Conservation (phyloP, 2,888 invertebrate species). For the Ectemnius cavifrons region DNA sequence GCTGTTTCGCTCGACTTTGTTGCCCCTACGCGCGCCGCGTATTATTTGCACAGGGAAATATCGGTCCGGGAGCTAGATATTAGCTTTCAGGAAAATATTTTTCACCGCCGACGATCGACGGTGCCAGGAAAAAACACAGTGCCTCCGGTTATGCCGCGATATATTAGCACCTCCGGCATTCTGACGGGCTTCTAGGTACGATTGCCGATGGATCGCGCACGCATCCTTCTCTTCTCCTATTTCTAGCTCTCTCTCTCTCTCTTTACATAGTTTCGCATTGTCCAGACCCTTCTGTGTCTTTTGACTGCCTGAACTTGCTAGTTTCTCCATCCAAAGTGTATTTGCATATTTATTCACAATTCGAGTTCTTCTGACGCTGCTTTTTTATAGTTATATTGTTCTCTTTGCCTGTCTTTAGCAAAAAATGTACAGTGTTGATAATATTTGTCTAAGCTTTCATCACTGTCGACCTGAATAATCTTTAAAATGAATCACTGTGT, state of each 20-base stretch:
- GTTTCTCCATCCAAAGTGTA: no score
- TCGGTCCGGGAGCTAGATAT: constrained; percentile 56
- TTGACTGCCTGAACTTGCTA: neutral
- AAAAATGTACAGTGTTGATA: no score
- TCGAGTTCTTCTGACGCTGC: no score
- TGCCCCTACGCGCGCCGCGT: constrained; percentile 40
- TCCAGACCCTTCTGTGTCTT: neutral
- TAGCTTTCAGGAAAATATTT: constrained; percentile 66
- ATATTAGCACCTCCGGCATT: constrained; percentile 64
- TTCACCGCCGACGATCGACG: constrained; percentile 44
- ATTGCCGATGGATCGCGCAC: constrained; percentile 48
- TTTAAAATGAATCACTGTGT: no score
- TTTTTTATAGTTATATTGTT: no score
- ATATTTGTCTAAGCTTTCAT: no score
- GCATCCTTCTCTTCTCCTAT: no score
- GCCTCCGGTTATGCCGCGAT: constrained; percentile 48
- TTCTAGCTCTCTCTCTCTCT: neutral
- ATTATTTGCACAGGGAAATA: constrained; percentile 60
- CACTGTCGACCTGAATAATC: no score
- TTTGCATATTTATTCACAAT: no score
- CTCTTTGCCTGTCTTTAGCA: no score
- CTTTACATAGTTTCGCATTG: constrained; percentile 31
- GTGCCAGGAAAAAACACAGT: constrained; percentile 52
- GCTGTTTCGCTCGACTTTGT: constrained; percentile 51
- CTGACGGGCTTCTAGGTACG: constrained; percentile 48